Evolutionary conservation across 2,888 invertebrate genomes (phyloP).

Genomic region (Melanchra persicariae): DNA sequence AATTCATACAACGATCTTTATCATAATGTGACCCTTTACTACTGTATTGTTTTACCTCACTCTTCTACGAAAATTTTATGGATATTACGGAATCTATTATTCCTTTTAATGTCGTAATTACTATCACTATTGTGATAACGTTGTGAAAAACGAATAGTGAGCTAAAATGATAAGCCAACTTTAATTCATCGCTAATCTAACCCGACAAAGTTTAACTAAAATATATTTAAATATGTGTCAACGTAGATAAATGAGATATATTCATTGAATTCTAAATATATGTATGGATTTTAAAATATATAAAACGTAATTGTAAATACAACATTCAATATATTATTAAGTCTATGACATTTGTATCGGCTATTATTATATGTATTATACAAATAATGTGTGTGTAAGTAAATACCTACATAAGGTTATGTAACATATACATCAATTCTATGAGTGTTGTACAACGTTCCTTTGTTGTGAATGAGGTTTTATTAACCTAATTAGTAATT

Average conservation of each 20-base stretch:
- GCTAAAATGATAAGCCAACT: slow-evolving; percentile 67
- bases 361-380: slow-evolving; percentile 76
- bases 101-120: slow-evolving; percentile 73
- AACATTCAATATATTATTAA: slow-evolving; percentile 80
- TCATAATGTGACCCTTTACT: slow-evolving; percentile 60
- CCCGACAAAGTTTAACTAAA: slow-evolving; percentile 61
- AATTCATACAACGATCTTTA: slow-evolving; percentile 75
- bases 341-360: slow-evolving; percentile 81
- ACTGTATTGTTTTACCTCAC: slow-evolving; percentile 70
- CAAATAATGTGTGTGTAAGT: slow-evolving; percentile 76
- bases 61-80: slow-evolving; percentile 62
- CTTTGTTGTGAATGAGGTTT: slow-evolving; percentile 85
- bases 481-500: slow-evolving; percentile 79
- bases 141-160: slow-evolving; percentile 68
- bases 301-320: slow-evolving; percentile 81
- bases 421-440: slow-evolving; percentile 66
- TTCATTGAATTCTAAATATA: slow-evolving; percentile 86
- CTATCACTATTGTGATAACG: slow-evolving; percentile 77
- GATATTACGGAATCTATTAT: slow-evolving; percentile 68
- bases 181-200: slow-evolving; percentile 62
- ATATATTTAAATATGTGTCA: slow-evolving; percentile 74
- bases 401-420: slow-evolving; percentile 76
- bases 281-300: slow-evolving; percentile 76
- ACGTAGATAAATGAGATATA: slow-evolving; percentile 73
- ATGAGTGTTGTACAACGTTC: slow-evolving; percentile 85